Conservation (phyloP, 2,888 invertebrate genomes). For the Xiphydria camelus region DNA sequence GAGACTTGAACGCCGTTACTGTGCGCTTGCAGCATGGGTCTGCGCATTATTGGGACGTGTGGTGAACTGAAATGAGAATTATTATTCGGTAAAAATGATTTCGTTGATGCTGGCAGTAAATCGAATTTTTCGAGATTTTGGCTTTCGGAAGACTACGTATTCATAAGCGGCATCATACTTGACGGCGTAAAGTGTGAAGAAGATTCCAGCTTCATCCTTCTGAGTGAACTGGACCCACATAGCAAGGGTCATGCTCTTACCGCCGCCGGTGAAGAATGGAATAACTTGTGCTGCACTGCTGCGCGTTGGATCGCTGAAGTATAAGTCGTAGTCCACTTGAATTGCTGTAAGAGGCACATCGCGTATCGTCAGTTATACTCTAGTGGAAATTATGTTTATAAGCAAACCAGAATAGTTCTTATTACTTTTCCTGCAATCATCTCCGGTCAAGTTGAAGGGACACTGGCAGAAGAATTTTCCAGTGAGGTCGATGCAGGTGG, state of each 20-base stretch:
- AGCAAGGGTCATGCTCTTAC: constrained; percentile 82
- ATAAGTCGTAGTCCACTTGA: constrained; percentile 96
- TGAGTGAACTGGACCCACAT: constrained; percentile 97
- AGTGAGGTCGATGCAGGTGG: constrained; percentile 88
- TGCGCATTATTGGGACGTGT: constrained; percentile 75
- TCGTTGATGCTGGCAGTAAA: too few species aligned
- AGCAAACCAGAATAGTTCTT: too few species aligned
- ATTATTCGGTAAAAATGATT: too few species aligned
- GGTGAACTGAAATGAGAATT: constrained; percentile 65
- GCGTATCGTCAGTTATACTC: background rate
- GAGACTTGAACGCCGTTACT: constrained; percentile 92
- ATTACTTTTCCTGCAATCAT: constrained; percentile 95
- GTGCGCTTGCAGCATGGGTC: constrained; percentile 87
- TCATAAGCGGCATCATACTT: too few species aligned
- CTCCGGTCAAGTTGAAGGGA: constrained; percentile 94
- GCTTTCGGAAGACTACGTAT: too few species aligned
- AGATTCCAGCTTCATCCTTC: constrained; percentile 88
- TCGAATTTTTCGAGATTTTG: too few species aligned
- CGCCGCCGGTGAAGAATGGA: constrained; percentile 81
- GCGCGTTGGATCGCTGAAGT: constrained; percentile 88
- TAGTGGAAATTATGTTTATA: too few species aligned
- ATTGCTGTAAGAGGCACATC: constrained; percentile 81
- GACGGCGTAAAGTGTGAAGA: constrained; percentile 91
- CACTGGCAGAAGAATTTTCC: constrained; percentile 94
- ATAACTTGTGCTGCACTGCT: constrained; percentile 92